Evolutionary conservation across 2,888 invertebrate species (phyloP), one percentile per base, ranked within the genome.

Genomic region (Apamea crenata): DNA sequence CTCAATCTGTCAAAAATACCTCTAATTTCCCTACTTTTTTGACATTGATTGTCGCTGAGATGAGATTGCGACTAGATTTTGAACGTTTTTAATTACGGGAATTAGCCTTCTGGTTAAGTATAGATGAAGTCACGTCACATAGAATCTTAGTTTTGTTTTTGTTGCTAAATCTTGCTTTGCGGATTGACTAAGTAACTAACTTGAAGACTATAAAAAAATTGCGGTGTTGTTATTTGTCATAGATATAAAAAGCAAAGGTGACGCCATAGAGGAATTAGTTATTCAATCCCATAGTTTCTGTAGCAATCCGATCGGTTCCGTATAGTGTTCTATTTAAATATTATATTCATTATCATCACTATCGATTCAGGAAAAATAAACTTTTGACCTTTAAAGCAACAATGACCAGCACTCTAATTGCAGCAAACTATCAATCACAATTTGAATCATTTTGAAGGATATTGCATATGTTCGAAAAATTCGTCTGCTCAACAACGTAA

Each of bases 291-390:
- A 85, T 83, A 67, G 56, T 74, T 66, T 69, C 68, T 82, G 14
- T 66, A 74, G 83, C 50, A 68, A 77, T 77, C 73, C 36, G 68
- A 76, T 78, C 82, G 50, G 82, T 84, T 84, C 82, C 84, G 84
- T 74, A 65, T 77, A 47, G 66, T 66, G 66, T 66, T 78, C 2
- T 78, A 71, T 82, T 70, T 61, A 50, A 78, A 69, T 61, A 74
- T 80, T 50, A 66, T n/a, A 40, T 67, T 59, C 2, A 68, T n/a
- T 32, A 36, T 74, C 1, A 32, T 16, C n/a, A 47, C 7, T 29
- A 50, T 14, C 16, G 10, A 2, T 36, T 36, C 1, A 61, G 44
- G n/a, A 53, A 74, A 66, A 82, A 56, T 40, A 56, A 12, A 3
- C 12, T 10, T 8, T 14, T 3, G 5, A n/a, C n/a, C 56, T 56